Percentiles rank a stretch among this genome's conserved stretches.
These are phyloP conservation scores for Silurus asotus DNA, from an alignment of 2,113 vertebrate species.

Conservation along the genomic window DNA sequence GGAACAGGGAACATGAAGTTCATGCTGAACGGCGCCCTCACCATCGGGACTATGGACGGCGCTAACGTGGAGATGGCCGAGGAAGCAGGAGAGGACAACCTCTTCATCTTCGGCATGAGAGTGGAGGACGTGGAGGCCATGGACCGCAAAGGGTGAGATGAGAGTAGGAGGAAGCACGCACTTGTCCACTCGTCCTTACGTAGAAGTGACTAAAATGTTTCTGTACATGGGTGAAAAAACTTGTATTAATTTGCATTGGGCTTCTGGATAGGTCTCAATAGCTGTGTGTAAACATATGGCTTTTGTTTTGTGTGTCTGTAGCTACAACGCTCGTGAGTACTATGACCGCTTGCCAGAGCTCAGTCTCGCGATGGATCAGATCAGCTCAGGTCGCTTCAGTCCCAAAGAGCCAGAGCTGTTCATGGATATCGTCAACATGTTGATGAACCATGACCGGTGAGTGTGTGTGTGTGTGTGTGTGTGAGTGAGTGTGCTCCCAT, in stretches of 20 bases:
- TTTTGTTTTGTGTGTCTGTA: conserved; percentile 48
- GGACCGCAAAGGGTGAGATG: conserved; percentile 80
- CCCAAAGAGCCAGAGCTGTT: conserved; percentile 79
- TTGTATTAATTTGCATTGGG: neutral
- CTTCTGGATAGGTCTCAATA: neutral
- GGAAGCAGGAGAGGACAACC: conserved; percentile 84
- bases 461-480: neutral
- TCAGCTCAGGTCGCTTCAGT: conserved; percentile 78
- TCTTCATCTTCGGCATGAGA: conserved; percentile 88
- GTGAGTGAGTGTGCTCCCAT: neutral
- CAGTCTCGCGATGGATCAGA: conserved; percentile 81
- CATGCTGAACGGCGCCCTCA: conserved; percentile 89
- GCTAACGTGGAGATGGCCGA: conserved; percentile 91
- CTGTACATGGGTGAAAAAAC: neutral
- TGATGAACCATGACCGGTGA: conserved; percentile 83
- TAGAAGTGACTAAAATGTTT: neutral
- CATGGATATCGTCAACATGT: conserved; percentile 80
- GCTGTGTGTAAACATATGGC: neutral
- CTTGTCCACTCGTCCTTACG: neutral
- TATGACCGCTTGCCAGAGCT: conserved; percentile 80
- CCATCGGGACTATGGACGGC: conserved; percentile 88
- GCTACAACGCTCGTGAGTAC: conserved; percentile 79
- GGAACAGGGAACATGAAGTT: conserved; percentile 94
- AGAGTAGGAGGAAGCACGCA: conserved; percentile 39
- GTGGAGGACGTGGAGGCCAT: conserved; percentile 82